Conservation (phyloP, 2,888 invertebrate species). For the Chrysodeixis includens region DNA sequence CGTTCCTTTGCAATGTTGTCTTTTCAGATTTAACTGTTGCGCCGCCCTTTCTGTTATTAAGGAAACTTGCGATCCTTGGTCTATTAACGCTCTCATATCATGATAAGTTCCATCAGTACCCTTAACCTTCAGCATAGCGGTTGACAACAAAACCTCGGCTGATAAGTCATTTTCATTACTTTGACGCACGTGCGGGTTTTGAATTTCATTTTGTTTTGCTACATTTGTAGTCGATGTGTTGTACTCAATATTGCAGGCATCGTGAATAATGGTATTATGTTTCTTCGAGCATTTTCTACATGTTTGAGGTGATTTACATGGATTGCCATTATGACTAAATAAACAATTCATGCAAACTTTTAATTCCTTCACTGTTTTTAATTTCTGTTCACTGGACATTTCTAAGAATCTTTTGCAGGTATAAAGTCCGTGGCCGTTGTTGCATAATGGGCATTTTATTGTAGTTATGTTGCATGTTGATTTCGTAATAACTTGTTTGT, state of each 20-base stretch:
- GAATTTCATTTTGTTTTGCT: background rate
- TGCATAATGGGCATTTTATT: constrained; percentile 10
- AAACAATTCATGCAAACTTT: constrained; percentile 9
- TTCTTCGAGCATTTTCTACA: background rate
- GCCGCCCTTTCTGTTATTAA: constrained; percentile 13
- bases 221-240: background rate
- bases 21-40: background rate
- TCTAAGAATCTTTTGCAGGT: constrained; percentile 4
- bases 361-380: background rate
- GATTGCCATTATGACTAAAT: constrained; percentile 5
- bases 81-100: constrained; percentile 8
- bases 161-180: background rate
- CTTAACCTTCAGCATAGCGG: constrained; percentile 8
- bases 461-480: background rate
- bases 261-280: constrained; percentile 10
- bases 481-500: background rate
- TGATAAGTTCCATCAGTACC: background rate
- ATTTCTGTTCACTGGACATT: constrained; percentile 1
- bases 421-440: background rate
- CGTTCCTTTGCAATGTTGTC: background rate
- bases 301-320: background rate
- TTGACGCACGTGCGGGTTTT: background rate
- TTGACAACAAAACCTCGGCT: constrained; percentile 11
- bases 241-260: background rate
- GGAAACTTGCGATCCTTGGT: constrained; percentile 17